Evolutionary conservation across 2,888 invertebrate species (phyloP).

Genomic region (Xestia sexstrigata): DNA sequence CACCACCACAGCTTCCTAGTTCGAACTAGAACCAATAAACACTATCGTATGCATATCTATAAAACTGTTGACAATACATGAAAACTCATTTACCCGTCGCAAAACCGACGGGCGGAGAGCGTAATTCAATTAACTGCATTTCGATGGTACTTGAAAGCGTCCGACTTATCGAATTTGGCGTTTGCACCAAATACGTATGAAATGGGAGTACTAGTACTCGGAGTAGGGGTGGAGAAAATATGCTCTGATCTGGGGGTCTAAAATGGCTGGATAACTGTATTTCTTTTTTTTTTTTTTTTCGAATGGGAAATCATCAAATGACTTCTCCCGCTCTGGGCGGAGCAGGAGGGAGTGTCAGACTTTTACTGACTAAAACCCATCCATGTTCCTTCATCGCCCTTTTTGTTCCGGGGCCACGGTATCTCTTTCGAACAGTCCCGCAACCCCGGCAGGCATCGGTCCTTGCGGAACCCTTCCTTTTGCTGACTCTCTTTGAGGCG

Average conservation of each 20-base stretch:
- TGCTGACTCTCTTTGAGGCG: too few species aligned
- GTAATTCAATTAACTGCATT: conserved; percentile 79
- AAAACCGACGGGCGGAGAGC: conserved; percentile 69
- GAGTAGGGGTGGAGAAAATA: conserved; percentile 63
- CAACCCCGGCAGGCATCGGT: too few species aligned
- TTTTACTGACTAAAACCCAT: too few species aligned
- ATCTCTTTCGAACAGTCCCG: too few species aligned
- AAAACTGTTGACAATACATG: conserved; percentile 61
- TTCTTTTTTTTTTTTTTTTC: too few species aligned
- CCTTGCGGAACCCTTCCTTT: too few species aligned
- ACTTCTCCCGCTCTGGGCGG: too few species aligned
- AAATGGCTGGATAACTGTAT: too few species aligned
- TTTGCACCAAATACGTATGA: conserved; percentile 75
- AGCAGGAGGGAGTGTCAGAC: too few species aligned
- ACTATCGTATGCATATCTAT: conserved; percentile 32
- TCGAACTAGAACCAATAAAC: conserved; percentile 52
- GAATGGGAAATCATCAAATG: too few species aligned
- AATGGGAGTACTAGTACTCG: conserved; percentile 64
- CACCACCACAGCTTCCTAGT: conserved; percentile 2
- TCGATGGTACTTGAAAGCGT: conserved; percentile 74
- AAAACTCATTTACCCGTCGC: conserved; percentile 70
- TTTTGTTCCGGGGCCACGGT: too few species aligned
- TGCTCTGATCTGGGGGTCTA: conserved; percentile 38
- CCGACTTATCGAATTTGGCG: conserved; percentile 79
- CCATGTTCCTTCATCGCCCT: too few species aligned